These are phyloP conservation scores for Zoanthus solanderi DNA, from an alignment of 92 coral and sea anemone genomes.

Conservation along the genomic window DNA sequence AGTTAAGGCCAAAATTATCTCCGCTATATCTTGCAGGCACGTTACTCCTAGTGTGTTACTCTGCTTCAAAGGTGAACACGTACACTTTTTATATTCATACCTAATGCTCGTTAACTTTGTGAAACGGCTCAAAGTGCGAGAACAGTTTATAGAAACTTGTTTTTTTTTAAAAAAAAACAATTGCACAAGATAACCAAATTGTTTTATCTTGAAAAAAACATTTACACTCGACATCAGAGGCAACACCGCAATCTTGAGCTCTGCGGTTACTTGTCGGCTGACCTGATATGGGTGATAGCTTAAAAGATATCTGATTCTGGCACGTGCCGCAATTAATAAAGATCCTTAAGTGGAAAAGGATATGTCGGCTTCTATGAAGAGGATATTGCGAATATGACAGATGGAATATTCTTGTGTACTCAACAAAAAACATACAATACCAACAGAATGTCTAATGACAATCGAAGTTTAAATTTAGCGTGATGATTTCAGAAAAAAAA, in stretches of 20 bases:
- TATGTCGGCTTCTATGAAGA: background rate
- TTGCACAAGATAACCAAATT: background rate
- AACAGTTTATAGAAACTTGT: background rate
- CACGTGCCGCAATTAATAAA: constrained; percentile 24
- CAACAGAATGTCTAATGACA: background rate
- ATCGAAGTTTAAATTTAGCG: background rate
- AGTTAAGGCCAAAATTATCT: too few relatives aligned
- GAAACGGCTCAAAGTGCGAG: background rate
- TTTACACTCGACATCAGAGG: constrained; percentile 4
- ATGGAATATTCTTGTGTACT: background rate
- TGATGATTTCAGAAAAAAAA: background rate
- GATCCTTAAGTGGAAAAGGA: background rate
- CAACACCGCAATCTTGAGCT: background rate
- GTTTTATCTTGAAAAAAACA: constrained; percentile 33
- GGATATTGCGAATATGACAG: background rate
- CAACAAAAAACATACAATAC: background rate
- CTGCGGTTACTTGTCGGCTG: constrained; percentile 15
- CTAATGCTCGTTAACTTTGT: background rate
- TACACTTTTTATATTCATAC: background rate
- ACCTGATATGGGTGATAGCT: background rate
- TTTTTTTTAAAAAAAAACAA: background rate
- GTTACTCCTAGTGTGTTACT: too few relatives aligned
- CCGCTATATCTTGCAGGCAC: too few relatives aligned
- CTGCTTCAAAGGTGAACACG: too few relatives aligned
- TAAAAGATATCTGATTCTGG: constrained; percentile 9